phyloP scores from a whole-genome alignment of 2,797 vertebrate species.

The Alauda arvensis region DNA sequence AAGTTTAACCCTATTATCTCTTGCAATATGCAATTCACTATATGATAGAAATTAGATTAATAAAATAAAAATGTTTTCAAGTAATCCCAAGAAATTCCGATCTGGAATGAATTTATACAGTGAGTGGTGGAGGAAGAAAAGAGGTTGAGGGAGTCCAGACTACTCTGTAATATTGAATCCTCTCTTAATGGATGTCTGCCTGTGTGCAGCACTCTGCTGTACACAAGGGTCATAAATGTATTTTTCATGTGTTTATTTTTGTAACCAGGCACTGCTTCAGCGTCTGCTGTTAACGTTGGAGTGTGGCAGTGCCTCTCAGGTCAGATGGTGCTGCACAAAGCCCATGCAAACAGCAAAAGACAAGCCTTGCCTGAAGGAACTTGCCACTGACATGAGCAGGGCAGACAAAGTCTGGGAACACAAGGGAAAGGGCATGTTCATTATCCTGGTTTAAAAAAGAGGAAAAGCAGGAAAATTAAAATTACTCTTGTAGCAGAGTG shows the following conservation, averaged over 20 bases:
- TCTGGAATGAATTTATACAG: background rate
- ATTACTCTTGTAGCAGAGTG: background rate
- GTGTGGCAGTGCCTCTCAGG: slow-evolving; percentile 2
- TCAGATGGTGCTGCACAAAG: background rate
- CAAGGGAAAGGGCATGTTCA: background rate
- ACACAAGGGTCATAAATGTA: slow-evolving; percentile 9
- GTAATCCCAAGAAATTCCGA: background rate
- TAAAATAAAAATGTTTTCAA: background rate
- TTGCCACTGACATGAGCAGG: background rate
- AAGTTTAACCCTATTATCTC: background rate
- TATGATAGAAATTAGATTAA: background rate
- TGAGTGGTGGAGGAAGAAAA: background rate
- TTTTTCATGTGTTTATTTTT: slow-evolving; percentile 57
- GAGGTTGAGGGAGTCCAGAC: background rate
- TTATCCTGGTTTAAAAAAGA: background rate
- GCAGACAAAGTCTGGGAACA: background rate
- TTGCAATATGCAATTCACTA: background rate
- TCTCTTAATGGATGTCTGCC: slow-evolving; percentile 22
- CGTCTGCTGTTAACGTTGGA: background rate
- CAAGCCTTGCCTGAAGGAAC: slow-evolving; percentile 26
- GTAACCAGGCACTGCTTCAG: background rate
- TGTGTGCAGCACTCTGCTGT: slow-evolving; percentile 5
- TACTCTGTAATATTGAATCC: background rate
- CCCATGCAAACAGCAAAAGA: background rate
- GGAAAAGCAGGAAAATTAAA: background rate